A percentile compares a stretch with the other conserved stretches of the same genome.
phyloP scores from a whole-genome alignment of 2,888 invertebrate genomes.

The Gymnocheta viridis region DNA sequence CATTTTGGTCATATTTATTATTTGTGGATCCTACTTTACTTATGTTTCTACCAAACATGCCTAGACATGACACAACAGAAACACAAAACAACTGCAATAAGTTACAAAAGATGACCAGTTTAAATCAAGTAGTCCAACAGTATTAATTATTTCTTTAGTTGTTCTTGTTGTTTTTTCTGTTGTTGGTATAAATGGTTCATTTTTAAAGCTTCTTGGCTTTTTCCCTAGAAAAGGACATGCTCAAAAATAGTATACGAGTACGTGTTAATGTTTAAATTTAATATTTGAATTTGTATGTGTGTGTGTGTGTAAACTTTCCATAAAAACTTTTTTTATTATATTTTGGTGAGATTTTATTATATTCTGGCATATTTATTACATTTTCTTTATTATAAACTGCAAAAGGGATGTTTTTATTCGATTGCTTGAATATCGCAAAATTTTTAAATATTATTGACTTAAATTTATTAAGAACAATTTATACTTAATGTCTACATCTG shows the following conservation, averaged over 20 bases:
- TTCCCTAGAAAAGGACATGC: conserved; percentile 23
- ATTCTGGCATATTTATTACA: conserved; percentile 26
- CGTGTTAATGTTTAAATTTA: not conserved
- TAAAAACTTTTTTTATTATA: conserved; percentile 1
- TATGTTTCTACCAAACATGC: conserved; percentile 69
- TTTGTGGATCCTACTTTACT: conserved; percentile 74
- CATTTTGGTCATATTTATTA: conserved; percentile 81
- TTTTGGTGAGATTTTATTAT: conserved; percentile 38
- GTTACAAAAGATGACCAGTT: conserved; percentile 44
- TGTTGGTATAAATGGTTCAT: conserved; percentile 8
- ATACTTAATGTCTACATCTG: no score
- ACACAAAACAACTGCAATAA: conserved; percentile 31
- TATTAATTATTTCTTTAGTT: conserved; percentile 61
- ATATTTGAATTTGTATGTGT: not conserved
- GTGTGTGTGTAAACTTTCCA: conserved; percentile 10
- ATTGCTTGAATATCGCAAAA: not conserved
- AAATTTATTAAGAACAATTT: not conserved
- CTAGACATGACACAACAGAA: conserved; percentile 75
- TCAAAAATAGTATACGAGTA: not conserved
- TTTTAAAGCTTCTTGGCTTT: conserved; percentile 59
- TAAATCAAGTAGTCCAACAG: conserved; percentile 71
- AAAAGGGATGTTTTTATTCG: not conserved
- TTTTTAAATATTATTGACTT: not conserved
- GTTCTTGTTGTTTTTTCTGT: not conserved
- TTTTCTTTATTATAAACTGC: conserved; percentile 8